Conservation (phyloP, 1,140 invertebrate genomes). For the Bombus sylvicola region DNA sequence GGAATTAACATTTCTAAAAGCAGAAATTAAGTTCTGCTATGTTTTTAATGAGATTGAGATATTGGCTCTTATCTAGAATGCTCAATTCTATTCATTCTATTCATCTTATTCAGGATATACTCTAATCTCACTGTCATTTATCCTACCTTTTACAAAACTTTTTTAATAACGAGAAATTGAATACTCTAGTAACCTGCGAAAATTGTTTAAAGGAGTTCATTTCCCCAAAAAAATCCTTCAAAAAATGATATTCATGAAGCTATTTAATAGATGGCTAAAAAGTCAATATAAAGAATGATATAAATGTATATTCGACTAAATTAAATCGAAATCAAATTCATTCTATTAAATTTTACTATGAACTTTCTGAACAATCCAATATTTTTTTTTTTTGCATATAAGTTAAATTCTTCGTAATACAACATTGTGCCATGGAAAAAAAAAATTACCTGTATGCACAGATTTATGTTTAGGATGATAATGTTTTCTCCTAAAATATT, state of each 20-base stretch:
- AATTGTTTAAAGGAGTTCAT: not conserved
- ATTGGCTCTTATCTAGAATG: not conserved
- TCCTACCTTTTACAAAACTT: not conserved
- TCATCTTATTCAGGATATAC: not conserved
- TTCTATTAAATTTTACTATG: not conserved
- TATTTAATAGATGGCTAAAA: not conserved
- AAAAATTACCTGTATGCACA: constrained; percentile 12
- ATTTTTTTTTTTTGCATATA: constrained; percentile 20
- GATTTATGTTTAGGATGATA: constrained; percentile 16
- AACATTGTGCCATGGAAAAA: constrained; percentile 33
- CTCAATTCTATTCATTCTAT: not conserved
- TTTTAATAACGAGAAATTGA: not conserved
- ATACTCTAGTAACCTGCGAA: not conserved
- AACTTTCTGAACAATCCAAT: not conserved
- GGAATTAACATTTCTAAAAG: not conserved
- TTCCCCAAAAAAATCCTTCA: not conserved
- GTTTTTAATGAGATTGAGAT: not conserved
- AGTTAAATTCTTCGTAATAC: constrained; percentile 1
- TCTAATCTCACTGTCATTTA: not conserved
- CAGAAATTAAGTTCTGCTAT: not conserved
- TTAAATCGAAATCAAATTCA: not conserved
- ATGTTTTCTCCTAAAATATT: not conserved
- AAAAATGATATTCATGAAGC: not conserved
- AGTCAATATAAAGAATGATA: not conserved
- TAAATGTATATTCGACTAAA: not conserved